Evolutionary conservation across 2,113 vertebrate species (phyloP).

Genomic region (Calidris pugnax): DNA sequence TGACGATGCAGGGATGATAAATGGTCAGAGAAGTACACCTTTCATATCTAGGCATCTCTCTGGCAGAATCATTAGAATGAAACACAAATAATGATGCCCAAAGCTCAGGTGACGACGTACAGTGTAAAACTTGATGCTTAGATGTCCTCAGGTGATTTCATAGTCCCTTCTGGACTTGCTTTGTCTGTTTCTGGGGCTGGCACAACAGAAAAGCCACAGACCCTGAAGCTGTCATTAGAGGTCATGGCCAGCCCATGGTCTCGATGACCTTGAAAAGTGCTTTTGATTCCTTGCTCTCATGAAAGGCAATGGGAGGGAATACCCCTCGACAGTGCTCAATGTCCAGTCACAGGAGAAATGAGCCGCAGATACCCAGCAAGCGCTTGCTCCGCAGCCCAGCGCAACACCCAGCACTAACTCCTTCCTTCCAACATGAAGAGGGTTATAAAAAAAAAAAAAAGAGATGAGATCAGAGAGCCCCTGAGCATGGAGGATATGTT

Average conservation of each 20-base stretch:
- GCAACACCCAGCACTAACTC: background rate
- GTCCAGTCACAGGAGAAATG: background rate
- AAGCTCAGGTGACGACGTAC: background rate
- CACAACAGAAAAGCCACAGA: background rate
- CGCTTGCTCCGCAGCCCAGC: accelerated
- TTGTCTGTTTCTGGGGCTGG: background rate
- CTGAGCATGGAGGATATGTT: background rate
- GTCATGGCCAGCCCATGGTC: background rate
- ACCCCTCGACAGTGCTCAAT: background rate
- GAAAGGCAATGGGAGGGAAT: background rate
- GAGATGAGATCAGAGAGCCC: background rate
- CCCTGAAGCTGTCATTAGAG: background rate
- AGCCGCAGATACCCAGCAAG: background rate
- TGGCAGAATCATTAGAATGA: background rate
- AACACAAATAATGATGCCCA: background rate
- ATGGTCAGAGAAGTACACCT: background rate
- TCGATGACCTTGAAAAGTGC: background rate
- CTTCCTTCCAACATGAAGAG: background rate
- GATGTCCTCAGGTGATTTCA: background rate
- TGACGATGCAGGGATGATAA: background rate
- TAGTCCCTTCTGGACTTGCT: background rate
- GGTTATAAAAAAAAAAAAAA: background rate
- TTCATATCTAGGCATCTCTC: background rate
- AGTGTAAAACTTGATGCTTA: background rate
- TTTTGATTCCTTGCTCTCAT: background rate